Evolutionary conservation across 2,888 invertebrate genomes (phyloP), one percentile per base, ranked within the genome.

Genomic region (Drosophila bunnanda): DNA sequence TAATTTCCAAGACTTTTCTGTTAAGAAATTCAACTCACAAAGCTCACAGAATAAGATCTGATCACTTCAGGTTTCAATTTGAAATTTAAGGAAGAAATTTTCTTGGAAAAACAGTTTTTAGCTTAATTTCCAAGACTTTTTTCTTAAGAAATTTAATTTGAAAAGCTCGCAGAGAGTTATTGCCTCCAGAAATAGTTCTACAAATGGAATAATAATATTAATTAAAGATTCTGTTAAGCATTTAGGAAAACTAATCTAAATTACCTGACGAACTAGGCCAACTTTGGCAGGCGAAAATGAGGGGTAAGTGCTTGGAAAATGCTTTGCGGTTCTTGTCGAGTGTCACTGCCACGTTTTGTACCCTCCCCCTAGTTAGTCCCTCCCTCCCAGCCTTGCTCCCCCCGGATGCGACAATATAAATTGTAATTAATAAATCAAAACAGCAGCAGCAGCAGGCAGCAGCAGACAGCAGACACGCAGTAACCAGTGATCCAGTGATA

Each of bases 401-500:
- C 41, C 66, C 68, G 69, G 68, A 71, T 81, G 71, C 71, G 59
- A 76, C 64, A 79, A 79, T 84, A 82, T 88, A 82, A 82, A 82
- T 88, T 88, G 82, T 85, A 76, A 82, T 84, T 82, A 82, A 82
- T 82, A 82, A 88, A 82, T 82, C 82, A 88, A 82, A 88, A 82
- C 82, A 79, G 66, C 76, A 78, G 79, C 71, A 46, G 52, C 54
- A 34, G 44, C 52, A 81, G 69, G 75, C 75, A 59, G 6, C 76
- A 75, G 39, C 48, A 36, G 38, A 13, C 39, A 58, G 59, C 28
- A 15, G 8, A 20, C 55, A 22, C 15, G 44, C 62, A 48, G 30
- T 22, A 48, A 32, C 59, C 50, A 60, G 36, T 56, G 62, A 72
- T 73, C 64, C 58, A 66, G 70, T 59, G 73, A 68, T 55, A 53